Evolutionary conservation across 2,888 invertebrate genomes (phyloP).

Genomic region (Drosophila nr. medialis): DNA sequence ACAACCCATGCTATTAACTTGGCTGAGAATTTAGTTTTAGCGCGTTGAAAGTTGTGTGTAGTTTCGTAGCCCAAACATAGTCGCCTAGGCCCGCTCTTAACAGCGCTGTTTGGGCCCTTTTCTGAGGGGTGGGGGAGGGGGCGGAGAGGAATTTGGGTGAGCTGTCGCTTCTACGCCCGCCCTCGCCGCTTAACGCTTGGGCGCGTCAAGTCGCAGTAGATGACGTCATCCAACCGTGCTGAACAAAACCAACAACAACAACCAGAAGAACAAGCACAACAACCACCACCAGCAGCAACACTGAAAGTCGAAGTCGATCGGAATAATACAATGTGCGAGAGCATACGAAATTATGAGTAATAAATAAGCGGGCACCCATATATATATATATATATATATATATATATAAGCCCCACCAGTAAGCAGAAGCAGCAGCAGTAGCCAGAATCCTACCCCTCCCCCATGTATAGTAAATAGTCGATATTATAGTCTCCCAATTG

Average conservation of each 20-base stretch:
- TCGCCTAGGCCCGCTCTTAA: not conserved
- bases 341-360: constrained; percentile 34
- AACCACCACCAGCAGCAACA: constrained; percentile 12
- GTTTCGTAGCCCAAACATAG: constrained; percentile 31
- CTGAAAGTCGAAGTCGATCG: not conserved
- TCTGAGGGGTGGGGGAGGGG: not conserved
- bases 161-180: constrained; percentile 5
- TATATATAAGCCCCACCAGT: not conserved
- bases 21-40: constrained; percentile 8
- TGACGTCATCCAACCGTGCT: constrained; percentile 49
- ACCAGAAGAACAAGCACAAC: constrained; percentile 8
- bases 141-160: constrained; percentile 23
- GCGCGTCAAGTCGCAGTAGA: constrained; percentile 15
- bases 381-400: not conserved
- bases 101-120: constrained; percentile 10
- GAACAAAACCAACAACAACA: constrained; percentile 18
- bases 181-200: constrained; percentile 21
- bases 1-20: constrained; percentile 15
- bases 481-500: constrained; percentile 5
- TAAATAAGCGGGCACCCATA: constrained; percentile 40
- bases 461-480: constrained; percentile 10
- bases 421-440: too few relatives aligned
- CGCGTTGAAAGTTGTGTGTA: constrained; percentile 46
- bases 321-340: not conserved
- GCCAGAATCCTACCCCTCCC: not conserved